A percentile compares a stretch with the other conserved stretches of the same genome.
phyloP scores from a whole-genome alignment of 2,113 vertebrate genomes.

The Microtus montanus region DNA sequence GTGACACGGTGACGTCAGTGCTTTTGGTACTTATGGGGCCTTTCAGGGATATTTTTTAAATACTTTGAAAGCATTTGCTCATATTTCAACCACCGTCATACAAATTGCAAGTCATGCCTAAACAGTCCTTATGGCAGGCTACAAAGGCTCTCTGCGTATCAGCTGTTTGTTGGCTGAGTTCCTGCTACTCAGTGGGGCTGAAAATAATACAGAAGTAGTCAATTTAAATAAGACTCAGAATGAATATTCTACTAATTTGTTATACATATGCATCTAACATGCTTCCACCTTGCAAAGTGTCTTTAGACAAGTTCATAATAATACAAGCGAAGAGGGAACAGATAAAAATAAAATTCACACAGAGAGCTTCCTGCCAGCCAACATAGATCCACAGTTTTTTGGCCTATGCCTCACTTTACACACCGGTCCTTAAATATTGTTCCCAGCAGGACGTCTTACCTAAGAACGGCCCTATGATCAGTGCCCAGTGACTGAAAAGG shows the following conservation, averaged over 20 bases:
- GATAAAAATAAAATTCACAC: not conserved
- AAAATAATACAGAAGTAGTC: conserved; percentile 22
- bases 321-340: not conserved
- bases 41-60: conserved; percentile 49
- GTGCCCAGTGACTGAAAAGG: not conserved
- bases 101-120: conserved; percentile 44
- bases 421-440: not conserved
- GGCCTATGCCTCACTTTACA: not conserved
- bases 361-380: not conserved
- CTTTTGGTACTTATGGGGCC: not conserved
- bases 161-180: not conserved
- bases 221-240: conserved; percentile 49
- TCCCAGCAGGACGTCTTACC: not conserved
- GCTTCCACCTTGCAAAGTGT: not conserved
- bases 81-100: conserved; percentile 21
- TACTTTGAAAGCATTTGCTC: conserved; percentile 46
- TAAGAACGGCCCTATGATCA: not conserved
- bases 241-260: not conserved
- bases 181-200: not conserved
- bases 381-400: not conserved
- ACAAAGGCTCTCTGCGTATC: not conserved
- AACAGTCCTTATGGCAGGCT: not conserved
- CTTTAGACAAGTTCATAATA: not conserved
- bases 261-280: not conserved
- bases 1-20: not conserved